Base-by-base conservation (phyloP, 2,888 invertebrate species). In the Andrena hattorfiana region DNA sequence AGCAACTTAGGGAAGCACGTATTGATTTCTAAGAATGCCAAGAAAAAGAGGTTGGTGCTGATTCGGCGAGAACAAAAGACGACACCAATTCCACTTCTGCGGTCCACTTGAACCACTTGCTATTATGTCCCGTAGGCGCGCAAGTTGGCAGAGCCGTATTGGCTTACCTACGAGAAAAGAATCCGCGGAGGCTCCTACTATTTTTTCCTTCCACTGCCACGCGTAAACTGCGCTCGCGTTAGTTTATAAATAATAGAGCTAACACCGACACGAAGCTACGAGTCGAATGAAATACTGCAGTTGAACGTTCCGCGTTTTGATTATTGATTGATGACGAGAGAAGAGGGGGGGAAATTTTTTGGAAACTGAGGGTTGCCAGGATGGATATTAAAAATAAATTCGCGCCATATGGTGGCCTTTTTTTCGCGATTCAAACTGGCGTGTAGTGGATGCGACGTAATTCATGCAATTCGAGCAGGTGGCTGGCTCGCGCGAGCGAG, bases 1-100 rank as follows among this genome's bases (percentile, higher is more conserved):
- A 85, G 82, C 77, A 72, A 84, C 72, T 85, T 84, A 83, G 78
- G 76, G 75, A 68, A 63, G 51, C 77, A 76, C 77, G 87, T 92
- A 92, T 92, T 90, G 92, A 92, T 92, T 92, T 89, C 85, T 72
- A 84, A 87, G 84, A 89, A 90, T 89, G 87, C 84, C 85, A 86
- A 90, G 89, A 88, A 87, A 91, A 90, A 87, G 89, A 91, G 90
- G 90, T 89, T 90, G 85, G 76, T 90, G 91, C 90, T 92, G 91
- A 92, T 91, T 89, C 89, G 85, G 86, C 91, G 87, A 84, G 89
- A 90, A 90, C 87, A 89, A 90, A 90, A 89, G 88, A 83, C 87
- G 85, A 88, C 87, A 86, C 84, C 85, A 87, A 90, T 89, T 89
- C 89, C 89, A 92, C 90, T 91, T 89, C 86, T 88, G 84, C 85